A percentile compares a stretch with the other conserved stretches of the same genome.
phyloP scores from a whole-genome alignment of 2,113 vertebrate species.

The western clawed frog (Xenopus tropicalis) region DNA sequence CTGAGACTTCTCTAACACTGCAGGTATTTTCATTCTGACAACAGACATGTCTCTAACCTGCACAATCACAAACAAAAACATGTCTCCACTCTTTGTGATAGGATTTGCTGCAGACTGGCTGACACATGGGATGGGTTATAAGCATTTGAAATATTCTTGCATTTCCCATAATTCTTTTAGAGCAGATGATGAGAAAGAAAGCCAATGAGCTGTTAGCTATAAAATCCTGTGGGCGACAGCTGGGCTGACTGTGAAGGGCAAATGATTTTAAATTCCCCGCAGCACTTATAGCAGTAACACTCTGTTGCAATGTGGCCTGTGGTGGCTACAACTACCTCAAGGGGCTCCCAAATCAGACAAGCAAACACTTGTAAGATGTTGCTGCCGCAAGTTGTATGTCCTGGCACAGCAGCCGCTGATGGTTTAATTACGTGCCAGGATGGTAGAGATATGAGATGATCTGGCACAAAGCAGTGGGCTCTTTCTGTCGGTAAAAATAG shows the following conservation, averaged over 20 bases:
- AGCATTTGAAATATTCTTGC: constrained; percentile 13
- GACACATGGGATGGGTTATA: constrained; percentile 12
- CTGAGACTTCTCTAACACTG: too few species aligned
- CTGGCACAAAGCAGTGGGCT: too few species aligned
- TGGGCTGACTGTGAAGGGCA: constrained; percentile 2
- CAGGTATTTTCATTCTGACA: too few species aligned
- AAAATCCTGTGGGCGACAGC: constrained; percentile 9
- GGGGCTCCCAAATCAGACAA: too few species aligned
- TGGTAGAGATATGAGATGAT: too few species aligned
- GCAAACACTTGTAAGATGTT: too few species aligned
- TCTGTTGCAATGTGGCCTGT: neutral
- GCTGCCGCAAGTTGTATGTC: too few species aligned
- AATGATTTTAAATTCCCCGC: constrained; percentile 2
- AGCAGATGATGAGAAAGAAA: constrained; percentile 13
- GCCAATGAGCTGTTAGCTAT: constrained; percentile 15
- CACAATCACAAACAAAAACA: neutral
- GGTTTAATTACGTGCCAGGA: too few species aligned
- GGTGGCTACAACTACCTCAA: neutral
- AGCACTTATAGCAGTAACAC: neutral
- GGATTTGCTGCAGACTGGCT: neutral
- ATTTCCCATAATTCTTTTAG: constrained; percentile 9
- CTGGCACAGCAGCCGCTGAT: too few species aligned
- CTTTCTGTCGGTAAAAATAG: too few species aligned
- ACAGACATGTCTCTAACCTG: too few species aligned
- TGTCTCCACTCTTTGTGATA: neutral